Evolutionary conservation across 2,888 invertebrate species (phyloP).

Genomic region (Napeogenes sylphis): DNA sequence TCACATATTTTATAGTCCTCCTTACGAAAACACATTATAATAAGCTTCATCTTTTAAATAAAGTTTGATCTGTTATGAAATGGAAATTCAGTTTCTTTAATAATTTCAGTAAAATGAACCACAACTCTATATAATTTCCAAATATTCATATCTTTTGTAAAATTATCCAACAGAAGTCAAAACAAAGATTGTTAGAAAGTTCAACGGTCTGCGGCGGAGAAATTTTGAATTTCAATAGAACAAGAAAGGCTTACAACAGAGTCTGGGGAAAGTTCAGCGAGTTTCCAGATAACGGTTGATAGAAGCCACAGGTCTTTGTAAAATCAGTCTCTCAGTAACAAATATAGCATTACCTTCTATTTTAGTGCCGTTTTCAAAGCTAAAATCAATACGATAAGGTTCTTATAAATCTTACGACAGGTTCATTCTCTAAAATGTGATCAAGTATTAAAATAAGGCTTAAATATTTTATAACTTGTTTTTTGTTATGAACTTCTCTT

Average conservation of each 20-base stretch:
- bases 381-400: too few relatives aligned
- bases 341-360: conserved; percentile 8
- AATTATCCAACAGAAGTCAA: not conserved
- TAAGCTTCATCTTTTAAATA: too few relatives aligned
- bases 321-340: not conserved
- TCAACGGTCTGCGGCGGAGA: conserved; percentile 1
- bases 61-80: too few relatives aligned
- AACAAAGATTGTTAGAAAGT: conserved; percentile 1
- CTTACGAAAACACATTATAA: too few relatives aligned
- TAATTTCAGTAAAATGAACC: not conserved
- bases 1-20: too few relatives aligned
- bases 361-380: not conserved
- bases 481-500: too few relatives aligned
- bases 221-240: conserved; percentile 13
- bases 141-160: not conserved
- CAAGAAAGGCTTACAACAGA: conserved; percentile 13
- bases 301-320: conserved; percentile 16
- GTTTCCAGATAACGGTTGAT: conserved; percentile 11
- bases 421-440: too few relatives aligned
- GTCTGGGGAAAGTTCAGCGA: conserved; percentile 13
- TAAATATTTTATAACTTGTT: too few relatives aligned
- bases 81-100: too few relatives aligned
- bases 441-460: too few relatives aligned
- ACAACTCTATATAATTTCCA: not conserved
- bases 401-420: too few relatives aligned